Base-by-base conservation (phyloP, 2,113 vertebrate genomes). In the Pardalotus punctatus region DNA sequence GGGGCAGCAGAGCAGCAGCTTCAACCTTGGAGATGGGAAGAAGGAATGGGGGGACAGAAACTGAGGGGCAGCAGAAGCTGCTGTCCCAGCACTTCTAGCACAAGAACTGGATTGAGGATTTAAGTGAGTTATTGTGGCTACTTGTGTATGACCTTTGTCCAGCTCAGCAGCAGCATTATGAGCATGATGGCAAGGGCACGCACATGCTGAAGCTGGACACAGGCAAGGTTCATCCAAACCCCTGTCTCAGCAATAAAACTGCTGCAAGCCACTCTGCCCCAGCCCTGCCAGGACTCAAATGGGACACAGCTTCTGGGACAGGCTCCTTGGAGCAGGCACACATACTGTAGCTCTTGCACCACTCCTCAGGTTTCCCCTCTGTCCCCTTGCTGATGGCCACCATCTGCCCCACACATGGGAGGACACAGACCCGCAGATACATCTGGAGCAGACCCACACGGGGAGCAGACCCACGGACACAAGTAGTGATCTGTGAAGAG, bases 41-140 rank as follows among this genome's bases (percentile, higher is more conserved):
- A 93, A 57, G 58, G 80, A 96, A 93, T 72, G 81, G 38, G 48
- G 62, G 73, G 72, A 86, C 57, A 82, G 96, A 94, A 96, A 81
- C n/a, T 31, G 58, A 91, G 86, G 82, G 77, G 89, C 92, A 97
- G 94, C 79, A 95, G 86, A 85, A 84, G 73, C 85, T 94, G 96
- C 96, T 98, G 96, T 97, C 93, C 96, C 85, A 66, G 88, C 38
- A 16, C 65, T 88, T 92, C 56, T 76, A 69, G 81, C 7, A 31
- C 45, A 62, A 87, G 60, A 95, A 76, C 60, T 76, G 67, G 83
- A 94, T 51, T 78, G 93, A 94, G 91, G 60, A 82, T 80, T 89
- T 81, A 79, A 91, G 85, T 1, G 7, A 85, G 69, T 1, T 12
- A 66, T 83, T 40, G 8, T 3, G 6, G 76, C 42, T 85, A 29